phyloP scores from a whole-genome alignment of 2,888 invertebrate genomes.

The Leptodirus hochenwartii region DNA sequence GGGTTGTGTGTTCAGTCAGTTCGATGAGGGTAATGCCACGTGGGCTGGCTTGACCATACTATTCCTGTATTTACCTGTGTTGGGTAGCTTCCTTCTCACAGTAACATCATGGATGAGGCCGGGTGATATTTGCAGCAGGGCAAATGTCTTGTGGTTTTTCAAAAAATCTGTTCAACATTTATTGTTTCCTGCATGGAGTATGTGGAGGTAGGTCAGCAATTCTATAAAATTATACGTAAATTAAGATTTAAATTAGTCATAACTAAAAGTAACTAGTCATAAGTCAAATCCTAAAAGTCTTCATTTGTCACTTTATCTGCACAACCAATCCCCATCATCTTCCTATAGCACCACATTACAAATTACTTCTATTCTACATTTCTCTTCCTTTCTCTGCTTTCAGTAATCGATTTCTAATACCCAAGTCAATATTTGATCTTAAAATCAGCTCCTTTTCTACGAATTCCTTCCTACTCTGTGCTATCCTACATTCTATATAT shows the following conservation, averaged over 20 bases:
- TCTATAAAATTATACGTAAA: conserved; percentile 5
- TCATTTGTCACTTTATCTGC: no score
- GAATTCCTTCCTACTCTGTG: no score
- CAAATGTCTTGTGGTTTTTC: conserved; percentile 29
- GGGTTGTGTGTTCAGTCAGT: conserved; percentile 44
- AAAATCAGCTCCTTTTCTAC: no score
- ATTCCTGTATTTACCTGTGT: conserved; percentile 34
- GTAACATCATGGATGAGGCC: conserved; percentile 39
- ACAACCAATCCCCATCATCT: no score
- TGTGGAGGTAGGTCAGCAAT: conserved; percentile 34
- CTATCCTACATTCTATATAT: no score
- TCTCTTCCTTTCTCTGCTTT: neutral
- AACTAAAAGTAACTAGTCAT: no score
- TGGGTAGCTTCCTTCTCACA: conserved; percentile 38
- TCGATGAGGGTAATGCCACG: conserved; percentile 34
- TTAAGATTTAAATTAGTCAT: neutral
- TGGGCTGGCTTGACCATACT: conserved; percentile 30
- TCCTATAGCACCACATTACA: no score
- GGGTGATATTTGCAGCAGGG: conserved; percentile 27
- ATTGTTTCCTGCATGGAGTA: conserved; percentile 40
- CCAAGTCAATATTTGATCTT: no score
- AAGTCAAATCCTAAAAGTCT: no score
- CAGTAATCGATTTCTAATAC: no score
- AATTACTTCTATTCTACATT: no score
- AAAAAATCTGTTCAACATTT: conserved; percentile 32